Percentiles rank a stretch among this genome's conserved stretches.
Evolutionary conservation across 2,113 vertebrate genomes (phyloP).

Genomic region (Sciurus niger): DNA sequence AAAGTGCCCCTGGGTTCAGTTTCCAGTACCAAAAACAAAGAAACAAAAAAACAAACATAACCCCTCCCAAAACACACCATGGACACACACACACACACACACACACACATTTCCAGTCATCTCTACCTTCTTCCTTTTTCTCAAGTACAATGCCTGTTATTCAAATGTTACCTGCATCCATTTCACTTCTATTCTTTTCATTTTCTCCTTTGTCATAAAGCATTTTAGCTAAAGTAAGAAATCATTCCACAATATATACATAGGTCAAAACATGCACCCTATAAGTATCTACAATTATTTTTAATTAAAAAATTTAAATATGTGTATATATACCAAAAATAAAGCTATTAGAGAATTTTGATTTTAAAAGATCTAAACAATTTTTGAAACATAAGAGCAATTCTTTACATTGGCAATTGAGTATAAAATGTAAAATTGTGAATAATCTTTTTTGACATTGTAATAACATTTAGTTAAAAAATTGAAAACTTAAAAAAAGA

Average conservation of each 20-base stretch:
- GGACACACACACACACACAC: not conserved
- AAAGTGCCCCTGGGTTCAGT: too few relatives aligned
- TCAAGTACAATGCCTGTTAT: not conserved
- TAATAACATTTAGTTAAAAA: not conserved
- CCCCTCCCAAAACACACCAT: too few relatives aligned
- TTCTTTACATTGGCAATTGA: not conserved
- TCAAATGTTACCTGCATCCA: not conserved
- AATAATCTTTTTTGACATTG: not conserved
- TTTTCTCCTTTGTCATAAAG: not conserved
- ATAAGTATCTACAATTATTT: not conserved
- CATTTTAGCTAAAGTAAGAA: conserved; percentile 28
- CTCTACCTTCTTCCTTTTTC: conserved; percentile 39
- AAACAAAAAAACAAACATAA: not conserved
- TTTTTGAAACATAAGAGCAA: not conserved
- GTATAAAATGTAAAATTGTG: conserved; percentile 6
- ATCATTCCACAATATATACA: not conserved
- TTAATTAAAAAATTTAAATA: not conserved
- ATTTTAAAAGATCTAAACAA: not conserved
- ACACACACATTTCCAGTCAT: not conserved
- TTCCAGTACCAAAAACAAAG: too few relatives aligned
- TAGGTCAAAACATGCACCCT: not conserved
- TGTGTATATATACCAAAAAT: not conserved
- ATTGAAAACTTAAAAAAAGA: conserved; percentile 32
- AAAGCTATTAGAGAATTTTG: not conserved
- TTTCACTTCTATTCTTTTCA: not conserved